Evolutionary conservation across 1,140 invertebrate species (phyloP).

Genomic region (Planococcus citri): DNA sequence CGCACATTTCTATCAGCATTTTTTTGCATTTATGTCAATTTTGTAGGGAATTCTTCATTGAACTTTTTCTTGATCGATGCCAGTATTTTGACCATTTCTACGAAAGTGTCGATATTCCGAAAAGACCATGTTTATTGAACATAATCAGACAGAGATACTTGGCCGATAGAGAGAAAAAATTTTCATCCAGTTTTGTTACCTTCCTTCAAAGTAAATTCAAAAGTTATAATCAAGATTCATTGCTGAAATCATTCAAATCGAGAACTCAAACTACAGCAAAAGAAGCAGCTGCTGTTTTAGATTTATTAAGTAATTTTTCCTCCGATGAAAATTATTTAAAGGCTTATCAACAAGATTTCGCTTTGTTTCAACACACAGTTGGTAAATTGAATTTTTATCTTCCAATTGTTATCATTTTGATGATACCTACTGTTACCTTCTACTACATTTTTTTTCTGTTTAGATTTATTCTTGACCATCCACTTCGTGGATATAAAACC

Average conservation of each 20-base stretch:
- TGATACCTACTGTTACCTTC: no score
- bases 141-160: background rate
- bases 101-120: background rate
- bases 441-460: background rate
- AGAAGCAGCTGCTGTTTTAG: slow-evolving; percentile 1
- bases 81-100: slow-evolving; percentile 7
- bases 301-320: slow-evolving; percentile 9
- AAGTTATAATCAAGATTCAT: background rate
- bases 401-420: no score
- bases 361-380: background rate
- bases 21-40: background rate
- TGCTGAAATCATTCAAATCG: background rate
- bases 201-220: slow-evolving; percentile 1
- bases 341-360: slow-evolving; percentile 3
- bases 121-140: slow-evolving; percentile 12
- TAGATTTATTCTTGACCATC: slow-evolving; percentile 4
- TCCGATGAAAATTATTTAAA: slow-evolving; percentile 9
- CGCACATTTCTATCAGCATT: background rate
- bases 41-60: slow-evolving; percentile 10
- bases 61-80: slow-evolving; percentile 8
- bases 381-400: background rate
- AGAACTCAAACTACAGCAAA: background rate
- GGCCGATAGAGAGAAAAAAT: background rate
- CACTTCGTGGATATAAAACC: background rate
- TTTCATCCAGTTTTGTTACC: slow-evolving; percentile 9